Evolutionary conservation across 2,797 vertebrate genomes (phyloP), one percentile per base, ranked within the genome.

Genomic region (Coendou prehensilis): DNA sequence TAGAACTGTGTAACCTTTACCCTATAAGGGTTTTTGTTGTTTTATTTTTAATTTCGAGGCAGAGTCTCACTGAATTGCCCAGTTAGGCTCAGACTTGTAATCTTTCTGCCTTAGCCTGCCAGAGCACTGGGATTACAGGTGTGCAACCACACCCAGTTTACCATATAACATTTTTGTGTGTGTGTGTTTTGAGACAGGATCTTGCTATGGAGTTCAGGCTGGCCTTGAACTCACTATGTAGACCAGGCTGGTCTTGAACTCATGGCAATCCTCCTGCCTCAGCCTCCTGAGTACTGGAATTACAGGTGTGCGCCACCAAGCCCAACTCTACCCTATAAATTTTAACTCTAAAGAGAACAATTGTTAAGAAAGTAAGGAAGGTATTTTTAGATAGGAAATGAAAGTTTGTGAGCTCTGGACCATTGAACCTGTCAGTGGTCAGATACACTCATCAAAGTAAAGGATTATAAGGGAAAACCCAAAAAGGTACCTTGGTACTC

Each of bases 321-420:
- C 41, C 26, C 26, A 47, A 5, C 45, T 75, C 13, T 47, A 30
- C 9, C 11, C 45, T 56, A 0, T 30, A 82, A 82, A 18, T 93
- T 96, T 97, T 94, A 83, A 59, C 75, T 97, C 33, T 85, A 75
- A 85, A 93, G 61, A 93, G 93, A 91, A 92, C 37, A 76, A 33
- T 57, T 93, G 23, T 97, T 95, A 87, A 89, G 61, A 94, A 90
- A 61, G 37, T 41, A 41, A 41, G 37, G 37, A 90, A 96, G 18
- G 87, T 95, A n/a, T 94, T 96, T 96, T 0, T 92, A 96, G 57
- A 61, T 23, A 78, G 69, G 33, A 95, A 92, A 75, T 82, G 52
- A 95, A 95, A 45, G 41, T 50, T 92, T 93, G 9, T 91, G 59
- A 89, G 63, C 83, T 89, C 2, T 59, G 93, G 80, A 11, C 37